Evolutionary conservation across 2,797 vertebrate genomes (phyloP), one percentile per base, ranked within the genome.

Genomic region (Danio albolineatus): DNA sequence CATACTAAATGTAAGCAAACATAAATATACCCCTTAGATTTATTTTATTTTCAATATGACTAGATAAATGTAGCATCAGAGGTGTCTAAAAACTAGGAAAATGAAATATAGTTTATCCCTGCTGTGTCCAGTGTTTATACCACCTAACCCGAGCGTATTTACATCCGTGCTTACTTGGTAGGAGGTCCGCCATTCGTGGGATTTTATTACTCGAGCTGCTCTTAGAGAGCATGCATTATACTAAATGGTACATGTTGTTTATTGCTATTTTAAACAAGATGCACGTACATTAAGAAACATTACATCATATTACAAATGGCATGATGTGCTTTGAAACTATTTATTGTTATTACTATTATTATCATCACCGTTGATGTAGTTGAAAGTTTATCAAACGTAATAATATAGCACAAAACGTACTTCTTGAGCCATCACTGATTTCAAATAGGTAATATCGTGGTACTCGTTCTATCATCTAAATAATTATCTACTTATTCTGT

Each of bases 181-280:
- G 59, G 76, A 64, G 56, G 75, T 64, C 69, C 28, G 43, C 41
- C 46, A 62, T 81, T 75, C 54, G 70, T 77, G 64, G 57, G 36
- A 62, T 75, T 85, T 82, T 79, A 84, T 85, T 76, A 65, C 56
- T 70, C 71, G 65, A 72, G 76, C 64, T 79, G 76, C 41, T 76
- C 66, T 75, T 64, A 36, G 57, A 62, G 57, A 73, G 16, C 28
- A 49, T 78, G 71, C 53, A 79, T 82, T 78, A 48, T 51, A 79
- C 39, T 62, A 61, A 69, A 56, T 76, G 19, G 21, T 46, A 60
- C 36, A 70, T 53, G 13, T 76, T 46, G 49, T 17, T 12, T 65
- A 43, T 38, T 48, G 41, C 59, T 48, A 28, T 70, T 53, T 61
- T n/a, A 53, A 21, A 61, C 8, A 44, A 70, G 17, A 13, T 51